These are phyloP conservation scores for Chiridota heheva DNA, from an alignment of 35 echinoderm and acorn worm species.

Conservation along the genomic window DNA sequence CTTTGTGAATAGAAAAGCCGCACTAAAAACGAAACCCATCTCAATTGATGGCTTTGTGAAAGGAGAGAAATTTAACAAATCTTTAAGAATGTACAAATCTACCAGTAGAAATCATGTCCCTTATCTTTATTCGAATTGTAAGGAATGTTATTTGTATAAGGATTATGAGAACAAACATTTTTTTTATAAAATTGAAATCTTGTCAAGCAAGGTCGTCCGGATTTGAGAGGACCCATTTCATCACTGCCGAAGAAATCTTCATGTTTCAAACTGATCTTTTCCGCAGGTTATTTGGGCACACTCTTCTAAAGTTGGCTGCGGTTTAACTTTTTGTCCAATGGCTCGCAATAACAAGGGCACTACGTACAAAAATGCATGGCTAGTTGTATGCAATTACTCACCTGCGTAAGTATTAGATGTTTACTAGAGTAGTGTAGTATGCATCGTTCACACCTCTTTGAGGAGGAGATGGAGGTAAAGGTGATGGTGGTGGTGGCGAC, in stretches of 20 bases:
- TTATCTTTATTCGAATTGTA: not conserved
- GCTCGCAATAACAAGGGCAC: not conserved
- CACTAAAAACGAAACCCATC: no score
- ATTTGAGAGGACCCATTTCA: not conserved
- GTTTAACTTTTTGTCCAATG: constrained; percentile 11
- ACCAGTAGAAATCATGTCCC: not conserved
- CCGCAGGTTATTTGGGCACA: constrained; percentile 28
- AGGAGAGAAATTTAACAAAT: no score
- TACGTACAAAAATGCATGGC: constrained; percentile 13
- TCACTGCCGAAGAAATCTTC: not conserved
- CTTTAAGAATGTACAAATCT: no score
- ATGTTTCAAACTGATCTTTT: not conserved
- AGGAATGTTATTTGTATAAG: not conserved
- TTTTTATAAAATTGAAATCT: not conserved
- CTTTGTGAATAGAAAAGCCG: no score
- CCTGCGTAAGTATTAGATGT: constrained; percentile 13
- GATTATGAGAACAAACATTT: not conserved
- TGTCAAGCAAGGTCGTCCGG: not conserved
- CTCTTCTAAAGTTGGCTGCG: constrained; percentile 28
- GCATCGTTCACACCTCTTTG: not conserved
- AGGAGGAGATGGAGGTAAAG: not conserved
- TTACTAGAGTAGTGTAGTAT: not conserved
- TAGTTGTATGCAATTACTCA: constrained; percentile 38
- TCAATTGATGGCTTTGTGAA: no score
- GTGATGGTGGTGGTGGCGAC: not conserved